Percentiles rank a stretch among this genome's conserved stretches.
Conservation (phyloP, 1,140 invertebrate genomes). For the Brachionus sp. region DNA sequence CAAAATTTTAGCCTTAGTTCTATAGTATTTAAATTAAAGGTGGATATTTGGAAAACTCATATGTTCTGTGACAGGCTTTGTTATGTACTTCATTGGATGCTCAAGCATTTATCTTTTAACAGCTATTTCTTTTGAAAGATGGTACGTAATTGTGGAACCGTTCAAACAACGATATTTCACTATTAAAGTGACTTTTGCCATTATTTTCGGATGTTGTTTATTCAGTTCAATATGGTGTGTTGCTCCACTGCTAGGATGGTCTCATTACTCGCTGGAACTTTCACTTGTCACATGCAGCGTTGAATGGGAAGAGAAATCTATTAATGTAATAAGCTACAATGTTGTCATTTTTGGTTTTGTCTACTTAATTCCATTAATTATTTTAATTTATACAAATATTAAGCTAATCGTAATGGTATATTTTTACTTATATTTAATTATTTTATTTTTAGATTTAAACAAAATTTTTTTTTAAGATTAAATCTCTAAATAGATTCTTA, state of each 20-base stretch:
- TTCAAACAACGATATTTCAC: background rate
- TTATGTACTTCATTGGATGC: constrained; percentile 45
- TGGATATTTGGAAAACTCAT: constrained; percentile 3
- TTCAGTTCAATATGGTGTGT: background rate
- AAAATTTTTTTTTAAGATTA: constrained; percentile 30
- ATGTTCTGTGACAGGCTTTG: background rate
- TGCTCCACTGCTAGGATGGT: constrained; percentile 6
- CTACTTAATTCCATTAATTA: background rate
- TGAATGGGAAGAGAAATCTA: constrained; percentile 28
- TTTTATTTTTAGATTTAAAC: background rate
- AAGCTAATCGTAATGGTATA: constrained; percentile 15
- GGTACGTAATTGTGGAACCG: background rate
- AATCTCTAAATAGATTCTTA: background rate
- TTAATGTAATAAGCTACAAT: constrained; percentile 32
- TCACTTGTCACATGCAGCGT: constrained; percentile 12
- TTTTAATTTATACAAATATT: background rate
- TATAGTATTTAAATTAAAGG: background rate
- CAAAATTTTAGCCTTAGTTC: background rate
- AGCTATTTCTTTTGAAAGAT: constrained; percentile 33
- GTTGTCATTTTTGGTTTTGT: constrained; percentile 15
- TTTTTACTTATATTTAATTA: background rate
- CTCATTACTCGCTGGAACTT: constrained; percentile 9
- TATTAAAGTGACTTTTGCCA: constrained; percentile 19
- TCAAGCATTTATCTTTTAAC: constrained; percentile 31
- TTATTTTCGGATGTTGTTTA: background rate